Conservation (phyloP, 1,140 invertebrate genomes). For the Drosophila sp. region DNA sequence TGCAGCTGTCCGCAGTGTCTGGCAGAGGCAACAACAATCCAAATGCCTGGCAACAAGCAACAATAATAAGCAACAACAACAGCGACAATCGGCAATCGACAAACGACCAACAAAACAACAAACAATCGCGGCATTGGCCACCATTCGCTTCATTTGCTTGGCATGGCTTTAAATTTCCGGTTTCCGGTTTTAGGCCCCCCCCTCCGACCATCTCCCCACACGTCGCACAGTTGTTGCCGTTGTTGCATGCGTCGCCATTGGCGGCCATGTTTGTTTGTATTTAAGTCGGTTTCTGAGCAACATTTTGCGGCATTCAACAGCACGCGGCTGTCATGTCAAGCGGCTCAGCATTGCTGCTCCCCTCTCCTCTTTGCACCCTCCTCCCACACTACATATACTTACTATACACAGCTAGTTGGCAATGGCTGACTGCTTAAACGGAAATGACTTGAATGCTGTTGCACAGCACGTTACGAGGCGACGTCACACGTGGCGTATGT, state of each 20-base stretch:
- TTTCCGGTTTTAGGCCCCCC: conserved; percentile 68
- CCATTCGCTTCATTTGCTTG: conserved; percentile 71
- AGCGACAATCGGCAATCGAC: conserved; percentile 64
- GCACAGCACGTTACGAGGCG: conserved; percentile 54
- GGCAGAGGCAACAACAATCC: conserved; percentile 49
- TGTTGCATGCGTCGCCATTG: conserved; percentile 30
- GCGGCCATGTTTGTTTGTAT: conserved; percentile 80
- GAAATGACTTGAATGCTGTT: conserved; percentile 81
- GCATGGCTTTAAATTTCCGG: conserved; percentile 78
- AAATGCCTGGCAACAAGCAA: conserved; percentile 71
- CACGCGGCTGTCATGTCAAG: conserved; percentile 67
- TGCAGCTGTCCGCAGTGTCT: conserved; percentile 76
- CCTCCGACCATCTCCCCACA: neutral
- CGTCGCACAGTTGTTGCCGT: neutral
- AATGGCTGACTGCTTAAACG: conserved; percentile 74
- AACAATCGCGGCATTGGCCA: conserved; percentile 42
- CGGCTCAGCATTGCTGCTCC: no score
- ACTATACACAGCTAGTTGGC: conserved; percentile 39
- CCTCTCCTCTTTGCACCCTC: no score
- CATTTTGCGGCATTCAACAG: conserved; percentile 78
- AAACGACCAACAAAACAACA: conserved; percentile 59
- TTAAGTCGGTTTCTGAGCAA: conserved; percentile 76
- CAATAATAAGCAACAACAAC: conserved; percentile 64
- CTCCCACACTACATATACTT: no score
- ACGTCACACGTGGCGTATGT: conserved; percentile 73